A percentile compares a stretch with the other conserved stretches of the same genome.
Conservation (phyloP, 92 coral and sea anemone species). For the Zoanthus gigantus region DNA sequence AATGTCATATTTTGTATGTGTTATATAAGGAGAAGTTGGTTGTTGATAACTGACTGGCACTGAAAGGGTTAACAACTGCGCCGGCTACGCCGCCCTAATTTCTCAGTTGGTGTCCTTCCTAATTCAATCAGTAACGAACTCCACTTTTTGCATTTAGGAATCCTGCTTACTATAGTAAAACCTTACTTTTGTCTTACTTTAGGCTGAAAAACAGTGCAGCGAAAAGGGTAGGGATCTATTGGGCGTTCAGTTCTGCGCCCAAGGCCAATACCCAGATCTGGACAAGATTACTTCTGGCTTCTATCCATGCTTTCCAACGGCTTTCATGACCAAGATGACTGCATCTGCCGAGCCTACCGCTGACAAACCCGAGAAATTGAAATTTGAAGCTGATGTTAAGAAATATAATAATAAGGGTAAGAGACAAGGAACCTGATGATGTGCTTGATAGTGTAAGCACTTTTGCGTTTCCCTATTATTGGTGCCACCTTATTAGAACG, state of each 20-base stretch:
- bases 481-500: no score
- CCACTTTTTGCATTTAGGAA: neutral
- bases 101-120: no score
- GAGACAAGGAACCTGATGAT: neutral
- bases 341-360: neutral
- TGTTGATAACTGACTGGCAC: no score
- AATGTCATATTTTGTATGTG: no score
- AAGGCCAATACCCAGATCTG: conserved; percentile 18
- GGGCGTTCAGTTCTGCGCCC: neutral
- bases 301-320: neutral
- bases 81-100: no score
- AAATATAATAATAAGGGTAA: neutral
- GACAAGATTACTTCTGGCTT: neutral
- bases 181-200: neutral
- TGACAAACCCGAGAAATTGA: neutral
- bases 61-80: no score
- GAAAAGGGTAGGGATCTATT: neutral
- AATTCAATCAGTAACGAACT: no score
- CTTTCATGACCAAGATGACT: neutral
- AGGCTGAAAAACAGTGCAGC: conserved; percentile 14
- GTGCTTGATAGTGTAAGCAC: no score
- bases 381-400: neutral
- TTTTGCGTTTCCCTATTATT: no score
- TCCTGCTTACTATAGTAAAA: neutral
- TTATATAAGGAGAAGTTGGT: no score